Conservation (phyloP, 1,140 invertebrate species). For the Lamellibrachia luymesi region DNA sequence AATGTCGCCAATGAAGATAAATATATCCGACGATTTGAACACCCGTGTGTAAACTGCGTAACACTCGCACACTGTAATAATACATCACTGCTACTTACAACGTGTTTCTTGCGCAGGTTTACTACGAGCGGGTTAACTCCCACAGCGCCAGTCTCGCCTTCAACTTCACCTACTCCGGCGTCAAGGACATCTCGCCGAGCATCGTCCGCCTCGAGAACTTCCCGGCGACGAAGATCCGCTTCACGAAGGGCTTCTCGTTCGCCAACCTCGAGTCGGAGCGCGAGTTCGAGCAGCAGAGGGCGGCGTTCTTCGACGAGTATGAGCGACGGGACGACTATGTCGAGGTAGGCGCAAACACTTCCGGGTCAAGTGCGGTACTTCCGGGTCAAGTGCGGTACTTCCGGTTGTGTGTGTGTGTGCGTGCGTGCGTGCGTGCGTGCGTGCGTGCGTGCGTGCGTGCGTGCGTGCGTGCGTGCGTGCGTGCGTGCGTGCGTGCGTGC, state of each 20-base stretch:
- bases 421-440: background rate
- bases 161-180: constrained; percentile 75
- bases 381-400: background rate
- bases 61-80: background rate
- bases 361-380: background rate
- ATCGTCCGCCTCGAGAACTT: constrained; percentile 68
- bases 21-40: background rate
- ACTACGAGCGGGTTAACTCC: constrained; percentile 81
- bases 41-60: background rate
- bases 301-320: constrained; percentile 78
- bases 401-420: background rate
- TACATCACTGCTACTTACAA: constrained; percentile 27
- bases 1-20: background rate
- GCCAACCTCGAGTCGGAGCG: constrained; percentile 75
- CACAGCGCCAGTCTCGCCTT: constrained; percentile 77
- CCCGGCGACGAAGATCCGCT: constrained; percentile 71
- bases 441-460: no score
- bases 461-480: no score
- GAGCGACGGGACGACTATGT: constrained; percentile 82
- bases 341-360: constrained; percentile 59
- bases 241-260: constrained; percentile 81
- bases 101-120: constrained; percentile 58
- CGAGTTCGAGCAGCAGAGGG: constrained; percentile 81
- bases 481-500: no score
- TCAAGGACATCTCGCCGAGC: constrained; percentile 76